phyloP scores from a whole-genome alignment of 2,113 vertebrate species.

The Pteronura brasiliensis region DNA sequence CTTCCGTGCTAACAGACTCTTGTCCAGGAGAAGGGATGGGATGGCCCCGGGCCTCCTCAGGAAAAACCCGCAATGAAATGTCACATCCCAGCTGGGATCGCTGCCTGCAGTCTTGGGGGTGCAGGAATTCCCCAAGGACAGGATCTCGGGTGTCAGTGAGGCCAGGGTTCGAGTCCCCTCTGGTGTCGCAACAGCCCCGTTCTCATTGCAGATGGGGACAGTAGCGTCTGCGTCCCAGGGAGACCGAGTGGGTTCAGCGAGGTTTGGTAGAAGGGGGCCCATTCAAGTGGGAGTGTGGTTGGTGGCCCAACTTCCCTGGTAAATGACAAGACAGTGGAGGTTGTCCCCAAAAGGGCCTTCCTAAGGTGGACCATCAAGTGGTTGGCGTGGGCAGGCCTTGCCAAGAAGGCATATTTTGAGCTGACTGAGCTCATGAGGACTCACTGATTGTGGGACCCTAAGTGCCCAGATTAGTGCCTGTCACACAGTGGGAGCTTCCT shows the following conservation, averaged over 20 bases:
- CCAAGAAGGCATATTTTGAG: not conserved
- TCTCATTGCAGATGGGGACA: not conserved
- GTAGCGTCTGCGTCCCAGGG: not conserved
- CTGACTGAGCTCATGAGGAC: not conserved
- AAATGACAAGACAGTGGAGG: not conserved
- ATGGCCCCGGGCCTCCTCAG: not conserved
- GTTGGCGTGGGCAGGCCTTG: not conserved
- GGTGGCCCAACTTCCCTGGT: not conserved
- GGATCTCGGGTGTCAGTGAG: not conserved
- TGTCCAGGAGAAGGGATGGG: not conserved
- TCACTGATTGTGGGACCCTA: fast-evolving
- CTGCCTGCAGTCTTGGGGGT: not conserved
- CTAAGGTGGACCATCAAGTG: not conserved
- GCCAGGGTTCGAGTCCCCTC: not conserved
- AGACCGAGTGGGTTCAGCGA: not conserved
- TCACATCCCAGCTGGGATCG: fast-evolving
- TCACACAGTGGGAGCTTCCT: not conserved
- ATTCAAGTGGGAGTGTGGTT: not conserved
- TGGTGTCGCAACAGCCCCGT: not conserved
- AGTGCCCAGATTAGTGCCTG: not conserved
- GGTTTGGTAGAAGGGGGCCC: not conserved
- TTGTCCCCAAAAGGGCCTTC: not conserved
- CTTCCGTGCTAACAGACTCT: not conserved
- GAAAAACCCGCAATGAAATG: not conserved
- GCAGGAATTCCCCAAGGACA: not conserved